phyloP scores from a whole-genome alignment of 2,113 vertebrate species.

The Catharus bicknelli region DNA sequence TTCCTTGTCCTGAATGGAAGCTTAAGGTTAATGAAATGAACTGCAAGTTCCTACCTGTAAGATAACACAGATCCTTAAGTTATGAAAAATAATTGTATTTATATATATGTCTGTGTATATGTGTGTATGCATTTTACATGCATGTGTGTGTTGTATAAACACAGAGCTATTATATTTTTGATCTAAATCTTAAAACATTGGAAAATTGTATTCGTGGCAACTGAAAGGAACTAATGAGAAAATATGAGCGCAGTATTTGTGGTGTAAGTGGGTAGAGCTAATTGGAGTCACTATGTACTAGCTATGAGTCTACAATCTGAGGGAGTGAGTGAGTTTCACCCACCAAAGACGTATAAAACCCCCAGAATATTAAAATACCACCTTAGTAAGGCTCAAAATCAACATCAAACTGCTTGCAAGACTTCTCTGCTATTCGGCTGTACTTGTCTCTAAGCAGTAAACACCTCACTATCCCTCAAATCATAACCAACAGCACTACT shows the following conservation, averaged over 20 bases:
- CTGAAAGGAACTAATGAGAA: constrained; percentile 78
- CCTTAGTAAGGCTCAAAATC: constrained; percentile 58
- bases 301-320: constrained; percentile 68
- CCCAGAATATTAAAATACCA: constrained; percentile 47
- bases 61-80: constrained; percentile 59
- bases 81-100: constrained; percentile 66
- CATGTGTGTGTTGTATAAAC: not conserved
- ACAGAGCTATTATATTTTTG: constrained; percentile 57
- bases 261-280: constrained; percentile 76
- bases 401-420: constrained; percentile 30
- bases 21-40: constrained; percentile 73
- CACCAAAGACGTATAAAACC: constrained; percentile 60
- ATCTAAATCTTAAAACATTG: constrained; percentile 70
- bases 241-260: constrained; percentile 76
- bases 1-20: constrained; percentile 57
- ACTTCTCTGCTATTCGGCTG: constrained; percentile 33
- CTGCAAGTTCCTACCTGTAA: constrained; percentile 49
- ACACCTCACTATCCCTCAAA: not conserved
- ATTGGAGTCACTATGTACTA: constrained; percentile 81
- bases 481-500: not conserved
- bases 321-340: constrained; percentile 61
- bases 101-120: not conserved
- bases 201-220: constrained; percentile 80
- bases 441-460: constrained; percentile 13
- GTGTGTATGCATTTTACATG: not conserved